A percentile compares a stretch with the other conserved stretches of the same genome.
Conservation (phyloP, 2,113 vertebrate species). For the Tricholaema leucomelas region DNA sequence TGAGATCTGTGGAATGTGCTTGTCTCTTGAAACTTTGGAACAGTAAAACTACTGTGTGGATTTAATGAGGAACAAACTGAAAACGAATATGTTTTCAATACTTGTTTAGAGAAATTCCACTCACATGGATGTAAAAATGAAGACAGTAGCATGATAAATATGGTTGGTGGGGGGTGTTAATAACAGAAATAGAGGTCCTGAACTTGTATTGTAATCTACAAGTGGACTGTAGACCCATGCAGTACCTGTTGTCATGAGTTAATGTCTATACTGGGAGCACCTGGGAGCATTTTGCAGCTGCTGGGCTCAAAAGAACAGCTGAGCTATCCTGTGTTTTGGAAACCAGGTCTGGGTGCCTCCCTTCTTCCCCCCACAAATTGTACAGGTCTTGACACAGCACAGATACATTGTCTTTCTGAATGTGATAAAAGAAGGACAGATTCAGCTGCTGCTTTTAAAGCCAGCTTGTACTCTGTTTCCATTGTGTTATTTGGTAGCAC, state of each 20-base stretch:
- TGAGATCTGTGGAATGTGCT: slow-evolving; percentile 49
- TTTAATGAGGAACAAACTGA: slow-evolving; percentile 8
- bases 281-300: not conserved
- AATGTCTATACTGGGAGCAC: not conserved
- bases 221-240: not conserved
- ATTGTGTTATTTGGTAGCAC: not conserved
- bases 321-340: not conserved
- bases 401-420: not conserved
- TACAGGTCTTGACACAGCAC: not conserved
- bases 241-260: not conserved
- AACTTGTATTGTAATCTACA: not conserved
- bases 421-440: not conserved
- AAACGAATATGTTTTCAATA: not conserved
- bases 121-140: not conserved
- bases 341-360: not conserved
- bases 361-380: not conserved
- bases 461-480: not conserved
- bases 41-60: slow-evolving; percentile 6
- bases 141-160: not conserved
- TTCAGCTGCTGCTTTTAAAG: slow-evolving; percentile 24
- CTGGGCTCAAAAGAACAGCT: not conserved
- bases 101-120: not conserved
- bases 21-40: not conserved
- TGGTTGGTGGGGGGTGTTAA: not conserved
- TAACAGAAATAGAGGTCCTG: not conserved